phyloP scores from a whole-genome alignment of 2,113 vertebrate genomes.

The Perca schrenkii region DNA sequence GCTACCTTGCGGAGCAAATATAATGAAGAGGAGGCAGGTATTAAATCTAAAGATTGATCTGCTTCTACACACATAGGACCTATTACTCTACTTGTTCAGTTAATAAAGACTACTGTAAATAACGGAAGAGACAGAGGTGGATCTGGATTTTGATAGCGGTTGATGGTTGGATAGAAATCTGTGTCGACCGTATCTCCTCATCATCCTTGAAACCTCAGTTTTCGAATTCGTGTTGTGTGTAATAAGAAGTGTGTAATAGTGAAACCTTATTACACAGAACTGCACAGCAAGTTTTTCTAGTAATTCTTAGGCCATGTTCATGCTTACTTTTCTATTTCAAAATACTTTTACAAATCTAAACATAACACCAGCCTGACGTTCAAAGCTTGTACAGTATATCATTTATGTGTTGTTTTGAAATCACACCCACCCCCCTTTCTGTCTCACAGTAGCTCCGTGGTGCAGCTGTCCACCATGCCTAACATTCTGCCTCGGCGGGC shows the following conservation, averaged over 20 bases:
- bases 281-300: constrained; percentile 11
- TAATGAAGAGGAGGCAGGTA: neutral
- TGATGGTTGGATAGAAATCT: neutral
- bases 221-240: constrained; percentile 9
- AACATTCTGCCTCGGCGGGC: constrained; percentile 78
- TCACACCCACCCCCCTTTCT: constrained; percentile 3
- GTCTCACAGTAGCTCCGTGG: constrained; percentile 67
- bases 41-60: neutral
- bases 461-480: constrained; percentile 82
- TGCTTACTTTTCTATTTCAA: constrained; percentile 47
- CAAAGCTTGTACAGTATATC: constrained; percentile 9
- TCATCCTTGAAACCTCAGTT: neutral
- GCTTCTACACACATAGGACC: neutral
- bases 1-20: constrained; percentile 7
- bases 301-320: neutral
- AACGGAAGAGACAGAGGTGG: neutral
- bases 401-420: constrained; percentile 46
- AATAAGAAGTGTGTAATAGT: constrained; percentile 18
- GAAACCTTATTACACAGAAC: constrained; percentile 42
- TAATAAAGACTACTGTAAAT: neutral
- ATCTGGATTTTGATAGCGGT: neutral
- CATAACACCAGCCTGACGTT: constrained; percentile 12
- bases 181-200: neutral
- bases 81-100: neutral
- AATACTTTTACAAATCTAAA: constrained; percentile 20